These are phyloP conservation scores for Passer montanus DNA, from an alignment of 2,113 vertebrate genomes.

Conservation along the genomic window DNA sequence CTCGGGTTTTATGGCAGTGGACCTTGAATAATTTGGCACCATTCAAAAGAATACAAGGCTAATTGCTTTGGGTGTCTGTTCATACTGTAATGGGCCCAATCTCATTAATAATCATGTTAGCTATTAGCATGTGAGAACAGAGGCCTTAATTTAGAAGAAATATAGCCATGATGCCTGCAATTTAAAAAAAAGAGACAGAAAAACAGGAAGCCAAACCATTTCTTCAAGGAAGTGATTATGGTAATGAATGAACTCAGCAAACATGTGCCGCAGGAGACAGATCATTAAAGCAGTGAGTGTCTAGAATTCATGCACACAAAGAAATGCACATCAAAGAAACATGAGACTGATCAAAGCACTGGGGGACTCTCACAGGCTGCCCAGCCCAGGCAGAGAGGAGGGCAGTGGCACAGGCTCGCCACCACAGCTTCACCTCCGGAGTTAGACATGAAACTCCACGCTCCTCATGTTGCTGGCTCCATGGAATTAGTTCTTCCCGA, in stretches of 20 bases:
- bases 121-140: not conserved
- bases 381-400: not conserved
- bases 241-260: conserved; percentile 4
- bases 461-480: not conserved
- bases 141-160: not conserved
- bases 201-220: conserved; percentile 3
- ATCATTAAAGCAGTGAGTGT: not conserved
- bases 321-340: conserved; percentile 8
- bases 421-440: rapidly evolving
- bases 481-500: not conserved
- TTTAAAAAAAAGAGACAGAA: not conserved
- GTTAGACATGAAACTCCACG: not conserved
- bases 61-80: not conserved
- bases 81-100: not conserved
- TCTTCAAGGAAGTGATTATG: conserved; percentile 19
- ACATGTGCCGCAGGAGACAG: not conserved
- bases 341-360: not conserved
- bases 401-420: not conserved
- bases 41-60: not conserved
- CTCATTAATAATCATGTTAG: not conserved
- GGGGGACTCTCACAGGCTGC: not conserved
- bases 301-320: not conserved
- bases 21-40: not conserved
- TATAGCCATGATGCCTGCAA: not conserved
- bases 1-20: not conserved